These are phyloP conservation scores for Marmota monax DNA, from an alignment of 2,113 vertebrate species.

Conservation along the genomic window DNA sequence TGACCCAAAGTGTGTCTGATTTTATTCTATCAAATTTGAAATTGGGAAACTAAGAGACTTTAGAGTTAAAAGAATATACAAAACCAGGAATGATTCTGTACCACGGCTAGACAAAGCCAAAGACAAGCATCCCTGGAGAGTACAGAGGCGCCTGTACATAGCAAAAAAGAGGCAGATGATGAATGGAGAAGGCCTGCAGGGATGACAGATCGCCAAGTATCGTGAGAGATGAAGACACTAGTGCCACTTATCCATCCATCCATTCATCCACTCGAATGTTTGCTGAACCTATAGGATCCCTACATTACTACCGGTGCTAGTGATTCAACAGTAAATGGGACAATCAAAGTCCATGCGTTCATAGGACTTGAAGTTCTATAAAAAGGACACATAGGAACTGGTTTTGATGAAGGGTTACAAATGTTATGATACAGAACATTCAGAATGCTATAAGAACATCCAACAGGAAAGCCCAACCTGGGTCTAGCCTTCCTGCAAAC, in stretches of 20 bases:
- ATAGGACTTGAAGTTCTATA: neutral
- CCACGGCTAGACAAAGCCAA: neutral
- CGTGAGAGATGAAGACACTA: neutral
- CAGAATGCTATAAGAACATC: neutral
- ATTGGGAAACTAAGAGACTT: constrained; percentile 20
- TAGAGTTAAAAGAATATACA: neutral
- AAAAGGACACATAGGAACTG: neutral
- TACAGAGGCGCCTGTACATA: neutral
- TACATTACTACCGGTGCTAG: no score
- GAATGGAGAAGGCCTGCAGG: neutral
- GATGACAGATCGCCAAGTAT: neutral
- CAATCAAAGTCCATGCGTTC: neutral
- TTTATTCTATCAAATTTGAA: constrained; percentile 4
- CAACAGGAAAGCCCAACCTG: neutral
- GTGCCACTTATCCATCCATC: neutral
- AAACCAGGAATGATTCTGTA: neutral
- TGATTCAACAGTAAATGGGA: neutral
- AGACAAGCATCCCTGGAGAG: neutral
- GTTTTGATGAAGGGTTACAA: neutral
- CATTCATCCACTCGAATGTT: neutral
- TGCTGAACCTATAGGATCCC: neutral
- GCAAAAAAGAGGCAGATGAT: neutral
- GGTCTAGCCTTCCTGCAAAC: neutral
- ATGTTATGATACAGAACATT: neutral
- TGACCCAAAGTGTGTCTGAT: neutral